Conservation (phyloP, 2,797 vertebrate genomes). For the Sebastes trivittatus region DNA sequence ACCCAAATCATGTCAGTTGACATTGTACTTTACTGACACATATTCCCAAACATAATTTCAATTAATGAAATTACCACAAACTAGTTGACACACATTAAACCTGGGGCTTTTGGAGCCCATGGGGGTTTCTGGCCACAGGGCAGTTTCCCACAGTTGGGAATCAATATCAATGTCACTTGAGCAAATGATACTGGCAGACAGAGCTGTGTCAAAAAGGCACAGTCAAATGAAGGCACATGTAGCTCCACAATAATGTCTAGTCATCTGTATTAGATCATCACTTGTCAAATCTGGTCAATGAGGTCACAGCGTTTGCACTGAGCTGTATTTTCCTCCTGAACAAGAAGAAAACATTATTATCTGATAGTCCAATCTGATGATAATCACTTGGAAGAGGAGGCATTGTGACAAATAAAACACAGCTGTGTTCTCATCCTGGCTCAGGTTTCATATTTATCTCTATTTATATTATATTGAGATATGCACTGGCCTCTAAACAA, state of each 20-base stretch:
- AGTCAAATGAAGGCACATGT: neutral
- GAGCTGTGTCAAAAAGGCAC: neutral
- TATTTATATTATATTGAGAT: conserved; percentile 43
- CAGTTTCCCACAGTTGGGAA: neutral
- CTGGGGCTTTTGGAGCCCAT: neutral
- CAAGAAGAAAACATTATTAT: conserved; percentile 23
- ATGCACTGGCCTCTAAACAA: conserved; percentile 49
- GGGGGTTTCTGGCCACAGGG: neutral
- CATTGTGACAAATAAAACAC: conserved; percentile 55
- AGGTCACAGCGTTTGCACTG: conserved; percentile 23
- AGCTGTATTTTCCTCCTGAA: conserved; percentile 27
- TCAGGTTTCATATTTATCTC: conserved; percentile 52
- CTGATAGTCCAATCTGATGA: conserved; percentile 29
- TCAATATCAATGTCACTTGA: neutral
- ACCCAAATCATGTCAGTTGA: neutral
- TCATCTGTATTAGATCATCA: conserved; percentile 31
- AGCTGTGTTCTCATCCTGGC: conserved; percentile 58
- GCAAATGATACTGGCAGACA: neutral
- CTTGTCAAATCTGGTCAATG: conserved; percentile 41
- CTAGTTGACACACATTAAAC: neutral
- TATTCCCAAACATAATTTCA: neutral
- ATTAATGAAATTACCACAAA: neutral
- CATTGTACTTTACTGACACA: neutral
- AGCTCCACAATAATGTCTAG: neutral
- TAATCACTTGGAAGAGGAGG: conserved; percentile 37